Conservation (phyloP, 1,140 invertebrate species). For the Drosophila arizonae region DNA sequence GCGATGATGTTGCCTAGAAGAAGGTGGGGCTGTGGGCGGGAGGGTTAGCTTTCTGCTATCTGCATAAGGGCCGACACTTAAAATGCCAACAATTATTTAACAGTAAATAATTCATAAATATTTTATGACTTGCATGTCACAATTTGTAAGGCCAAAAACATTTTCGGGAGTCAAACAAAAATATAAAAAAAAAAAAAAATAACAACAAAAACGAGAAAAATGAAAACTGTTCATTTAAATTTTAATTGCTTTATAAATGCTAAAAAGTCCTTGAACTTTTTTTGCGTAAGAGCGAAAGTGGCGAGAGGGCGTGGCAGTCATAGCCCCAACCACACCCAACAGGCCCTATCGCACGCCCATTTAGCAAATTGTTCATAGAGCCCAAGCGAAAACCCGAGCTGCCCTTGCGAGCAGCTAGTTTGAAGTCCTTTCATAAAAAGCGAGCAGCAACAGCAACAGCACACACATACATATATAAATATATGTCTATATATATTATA, state of each 20-base stretch:
- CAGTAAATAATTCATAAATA: slow-evolving; percentile 71
- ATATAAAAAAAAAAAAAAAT: too few species aligned
- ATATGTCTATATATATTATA: neutral
- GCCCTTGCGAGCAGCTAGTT: slow-evolving; percentile 70
- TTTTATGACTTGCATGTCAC: slow-evolving; percentile 76
- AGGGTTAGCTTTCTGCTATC: neutral
- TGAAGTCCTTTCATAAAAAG: slow-evolving; percentile 63
- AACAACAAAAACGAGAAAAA: neutral
- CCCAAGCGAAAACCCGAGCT: slow-evolving; percentile 49
- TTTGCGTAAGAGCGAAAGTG: slow-evolving; percentile 67
- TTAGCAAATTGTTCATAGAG: slow-evolving; percentile 48
- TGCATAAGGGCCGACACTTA: slow-evolving; percentile 23
- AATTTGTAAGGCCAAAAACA: slow-evolving; percentile 58
- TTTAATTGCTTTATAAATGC: slow-evolving; percentile 83
- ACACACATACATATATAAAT: slow-evolving; percentile 22
- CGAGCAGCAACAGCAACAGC: neutral
- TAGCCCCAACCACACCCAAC: slow-evolving; percentile 2
- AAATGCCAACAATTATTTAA: slow-evolving; percentile 75
- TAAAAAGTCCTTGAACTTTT: slow-evolving; percentile 82
- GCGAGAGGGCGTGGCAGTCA: slow-evolving; percentile 4
- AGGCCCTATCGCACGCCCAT: slow-evolving; percentile 2
- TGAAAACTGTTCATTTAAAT: slow-evolving; percentile 80
- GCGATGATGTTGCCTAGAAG: neutral
- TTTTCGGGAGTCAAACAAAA: slow-evolving; percentile 9
- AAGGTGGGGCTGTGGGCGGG: slow-evolving; percentile 6